Conservation (phyloP, 2,797 vertebrate species). For the Limnodromus scolopaceus region DNA sequence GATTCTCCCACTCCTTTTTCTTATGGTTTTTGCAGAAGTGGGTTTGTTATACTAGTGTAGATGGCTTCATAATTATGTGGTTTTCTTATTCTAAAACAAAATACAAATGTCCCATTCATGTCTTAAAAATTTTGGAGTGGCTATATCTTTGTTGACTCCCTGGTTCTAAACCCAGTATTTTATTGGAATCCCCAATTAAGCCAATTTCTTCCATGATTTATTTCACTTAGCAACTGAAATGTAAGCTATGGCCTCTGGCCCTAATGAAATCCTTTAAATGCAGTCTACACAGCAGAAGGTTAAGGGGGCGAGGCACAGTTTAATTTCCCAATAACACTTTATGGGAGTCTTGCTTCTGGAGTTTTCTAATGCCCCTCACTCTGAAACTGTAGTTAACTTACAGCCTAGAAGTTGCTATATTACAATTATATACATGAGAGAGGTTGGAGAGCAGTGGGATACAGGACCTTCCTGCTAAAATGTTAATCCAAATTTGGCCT, state of each 20-base stretch:
- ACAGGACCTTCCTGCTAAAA: constrained; percentile 8
- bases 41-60: not conserved
- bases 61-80: not conserved
- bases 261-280: constrained; percentile 41
- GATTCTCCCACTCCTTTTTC: not conserved
- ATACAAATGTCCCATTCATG: not conserved
- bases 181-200: not conserved
- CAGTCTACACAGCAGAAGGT: constrained; percentile 32
- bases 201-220: constrained; percentile 24
- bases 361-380: not conserved
- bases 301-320: not conserved
- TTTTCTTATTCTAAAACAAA: not conserved
- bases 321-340: constrained; percentile 55
- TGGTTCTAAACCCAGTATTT: not conserved
- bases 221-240: constrained; percentile 29
- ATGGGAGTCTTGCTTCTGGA: not conserved
- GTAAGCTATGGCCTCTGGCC: constrained; percentile 9
- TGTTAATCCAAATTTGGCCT: not conserved
- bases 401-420: not conserved
- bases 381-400: constrained; percentile 1
- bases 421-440: not conserved
- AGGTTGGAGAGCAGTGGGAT: not conserved
- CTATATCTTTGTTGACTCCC: not conserved
- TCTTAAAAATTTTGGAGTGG: not conserved
- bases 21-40: not conserved